Evolutionary conservation across 2,888 invertebrate genomes (phyloP).

Genomic region (Thereva unica): DNA sequence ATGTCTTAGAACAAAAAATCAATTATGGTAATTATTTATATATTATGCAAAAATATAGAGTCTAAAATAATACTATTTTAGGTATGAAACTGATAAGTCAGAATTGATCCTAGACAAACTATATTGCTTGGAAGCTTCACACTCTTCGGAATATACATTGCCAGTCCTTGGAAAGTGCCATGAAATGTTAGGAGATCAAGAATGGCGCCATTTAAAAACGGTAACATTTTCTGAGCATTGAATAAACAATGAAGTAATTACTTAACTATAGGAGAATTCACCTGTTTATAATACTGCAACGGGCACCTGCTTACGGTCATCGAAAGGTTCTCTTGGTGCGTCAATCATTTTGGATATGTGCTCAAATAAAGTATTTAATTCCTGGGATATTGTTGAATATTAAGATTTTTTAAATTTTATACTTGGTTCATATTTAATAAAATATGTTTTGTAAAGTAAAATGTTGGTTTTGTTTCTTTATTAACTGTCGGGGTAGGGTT

Average conservation of each 20-base stretch:
- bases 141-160: constrained; percentile 59
- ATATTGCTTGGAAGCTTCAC: constrained; percentile 80
- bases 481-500: too few relatives aligned
- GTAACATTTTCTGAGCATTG: constrained; percentile 57
- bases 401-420: neutral
- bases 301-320: constrained; percentile 77
- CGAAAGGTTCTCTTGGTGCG: constrained; percentile 57
- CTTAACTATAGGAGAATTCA: constrained; percentile 64
- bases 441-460: too few relatives aligned
- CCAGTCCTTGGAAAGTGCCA: constrained; percentile 89
- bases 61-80: constrained; percentile 44
- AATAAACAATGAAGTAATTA: constrained; percentile 44
- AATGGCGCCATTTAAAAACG: constrained; percentile 82
- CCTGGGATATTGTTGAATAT: constrained; percentile 60
- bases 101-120: constrained; percentile 84
- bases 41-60: constrained; percentile 2
- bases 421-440: too few relatives aligned
- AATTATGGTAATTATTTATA: constrained; percentile 61
- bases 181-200: constrained; percentile 87
- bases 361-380: constrained; percentile 60
- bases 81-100: constrained; percentile 81
- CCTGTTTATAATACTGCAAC: constrained; percentile 86
- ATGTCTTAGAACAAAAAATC: constrained; percentile 72
- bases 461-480: too few relatives aligned
- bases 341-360: constrained; percentile 67